Base-by-base conservation (phyloP, 2,888 invertebrate species). In the Thecocarcelia acutangulata region DNA sequence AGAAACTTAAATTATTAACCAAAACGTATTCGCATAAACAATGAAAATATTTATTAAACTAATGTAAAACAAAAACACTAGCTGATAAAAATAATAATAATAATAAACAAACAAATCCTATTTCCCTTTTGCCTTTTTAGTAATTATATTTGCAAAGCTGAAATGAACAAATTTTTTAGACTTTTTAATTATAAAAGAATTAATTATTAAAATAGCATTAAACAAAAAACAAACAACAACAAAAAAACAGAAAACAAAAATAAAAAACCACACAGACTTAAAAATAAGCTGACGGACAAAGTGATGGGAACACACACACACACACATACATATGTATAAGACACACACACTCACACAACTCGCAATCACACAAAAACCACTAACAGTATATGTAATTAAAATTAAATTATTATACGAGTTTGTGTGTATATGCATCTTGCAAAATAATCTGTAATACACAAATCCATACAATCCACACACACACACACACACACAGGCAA, bases 101-200 rank as follows among this genome's bases (percentile, higher is more conserved):
- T n/a, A n/a, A n/a, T n/a, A n/a, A n/a, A n/a, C n/a, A n/a, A 33
- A 33, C 33, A 75, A 77, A 58, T 82, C 77, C 78, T 82, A 77
- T 82, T 82, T 78, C 78, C 78, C 77, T 70, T 82, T 64, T 78
- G 82, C 82, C 82, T 82, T 82, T 66, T 82, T 82, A 78, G 82
- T 82, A 70, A 70, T 28, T 73, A 78, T 70, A 82, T 66, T 82
- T 74, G 82, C 82, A 74, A 59, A 74, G 82, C 82, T 82, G 82
- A 82, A 82, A 56, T 78, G 64, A 77, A 82, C 69, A 59, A 70
- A 59, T 72, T 72, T 78, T 72, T 68, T 69, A 80, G 76, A 76
- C 73, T 68, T 83, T 79, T 68, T 66, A 76, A 76, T 74, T 74
- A 73, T 15, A 19, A 70, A 59, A 63, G 15, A 63, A 64, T 63